Base-by-base conservation (phyloP, 1,140 invertebrate species). In the Hylaeus anthracinus region DNA sequence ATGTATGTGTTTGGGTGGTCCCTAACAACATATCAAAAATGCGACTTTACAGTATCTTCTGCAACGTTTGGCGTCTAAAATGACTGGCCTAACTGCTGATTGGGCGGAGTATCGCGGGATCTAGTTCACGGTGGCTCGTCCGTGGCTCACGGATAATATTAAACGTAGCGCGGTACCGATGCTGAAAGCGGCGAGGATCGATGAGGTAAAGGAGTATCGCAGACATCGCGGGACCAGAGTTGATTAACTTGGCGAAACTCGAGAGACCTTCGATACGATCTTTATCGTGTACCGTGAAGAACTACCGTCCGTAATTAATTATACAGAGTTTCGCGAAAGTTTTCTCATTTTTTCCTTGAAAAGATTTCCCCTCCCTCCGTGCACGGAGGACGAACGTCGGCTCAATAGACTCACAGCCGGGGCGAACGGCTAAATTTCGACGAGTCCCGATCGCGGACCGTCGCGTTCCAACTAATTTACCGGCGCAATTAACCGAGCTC, bases 181-280 rank as follows among this genome's bases (percentile, higher is more conserved):
- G 71, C 12, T 72, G 60, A n/a, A 64, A 78, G 58, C 55, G 45
- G 12, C 3, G 39, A 15, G 5, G 69, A 64, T 79, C 69, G 69
- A 79, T 79, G 67, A 12, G 39, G 48, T 55, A 56, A 72, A 39
- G 67, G 37, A 58, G 55, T 53, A 71, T 78, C 66, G 41, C 66
- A 71, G 75, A 78, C 75, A 78, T 78, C 67, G 48, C 58, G 67
- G 67, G 56, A 41, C 69, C 69, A 39, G 41, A 53, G 60, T 72
- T 72, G 76, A 79, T 79, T 79, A 79, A 79, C 67, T 79, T 39
- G 15, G 45, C 60, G 48, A 48, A 72, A 79, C 45, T 72, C 61
- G 69, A 72, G 63, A 70, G 71, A 79, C 76, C 76, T 72, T 79
- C 76, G 69, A 79, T 72, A 72, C 69, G 60, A 79, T 72, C 76